These are phyloP conservation scores for Pectinophora gossypiella DNA, from an alignment of 1,140 invertebrate species.

Conservation along the genomic window DNA sequence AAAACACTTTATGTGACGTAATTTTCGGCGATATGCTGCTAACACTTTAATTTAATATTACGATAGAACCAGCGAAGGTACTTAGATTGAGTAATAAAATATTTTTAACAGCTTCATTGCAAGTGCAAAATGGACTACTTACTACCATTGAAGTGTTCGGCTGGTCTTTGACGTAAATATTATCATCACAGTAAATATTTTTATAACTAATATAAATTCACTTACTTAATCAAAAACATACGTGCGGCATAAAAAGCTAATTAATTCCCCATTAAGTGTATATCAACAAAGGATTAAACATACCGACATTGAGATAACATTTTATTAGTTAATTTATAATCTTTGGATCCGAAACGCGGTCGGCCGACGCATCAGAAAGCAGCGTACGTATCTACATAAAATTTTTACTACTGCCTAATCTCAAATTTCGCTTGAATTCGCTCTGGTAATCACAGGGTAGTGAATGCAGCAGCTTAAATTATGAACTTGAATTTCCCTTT, in stretches of 20 bases:
- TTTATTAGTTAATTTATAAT: slow-evolving; percentile 32
- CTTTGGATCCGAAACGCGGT: slow-evolving; percentile 16
- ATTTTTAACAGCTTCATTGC: too few species aligned
- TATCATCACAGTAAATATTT: neutral
- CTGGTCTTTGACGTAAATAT: neutral
- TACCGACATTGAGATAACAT: slow-evolving; percentile 27
- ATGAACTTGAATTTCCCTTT: too few species aligned
- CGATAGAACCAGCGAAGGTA: too few species aligned
- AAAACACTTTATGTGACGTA: too few species aligned
- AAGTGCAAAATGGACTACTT: too few species aligned
- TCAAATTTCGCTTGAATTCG: slow-evolving; percentile 42
- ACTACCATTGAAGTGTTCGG: too few species aligned
- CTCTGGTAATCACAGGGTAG: too few species aligned
- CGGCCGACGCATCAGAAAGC: slow-evolving; percentile 22
- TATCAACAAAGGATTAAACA: slow-evolving; percentile 19
- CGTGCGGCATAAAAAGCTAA: slow-evolving; percentile 24
- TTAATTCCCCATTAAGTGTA: slow-evolving; percentile 30
- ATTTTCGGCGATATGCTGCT: too few species aligned
- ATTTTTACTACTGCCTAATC: slow-evolving; percentile 54
- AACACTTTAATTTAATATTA: too few species aligned
- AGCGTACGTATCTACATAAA: slow-evolving; percentile 39
- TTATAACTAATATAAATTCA: neutral
- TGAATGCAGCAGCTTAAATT: too few species aligned
- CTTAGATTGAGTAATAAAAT: too few species aligned
- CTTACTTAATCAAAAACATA: neutral